A percentile compares a stretch with the other conserved stretches of the same genome.
These are phyloP conservation scores for Hylaea fasciaria DNA, from an alignment of 2,888 invertebrate genomes.

Conservation along the genomic window DNA sequence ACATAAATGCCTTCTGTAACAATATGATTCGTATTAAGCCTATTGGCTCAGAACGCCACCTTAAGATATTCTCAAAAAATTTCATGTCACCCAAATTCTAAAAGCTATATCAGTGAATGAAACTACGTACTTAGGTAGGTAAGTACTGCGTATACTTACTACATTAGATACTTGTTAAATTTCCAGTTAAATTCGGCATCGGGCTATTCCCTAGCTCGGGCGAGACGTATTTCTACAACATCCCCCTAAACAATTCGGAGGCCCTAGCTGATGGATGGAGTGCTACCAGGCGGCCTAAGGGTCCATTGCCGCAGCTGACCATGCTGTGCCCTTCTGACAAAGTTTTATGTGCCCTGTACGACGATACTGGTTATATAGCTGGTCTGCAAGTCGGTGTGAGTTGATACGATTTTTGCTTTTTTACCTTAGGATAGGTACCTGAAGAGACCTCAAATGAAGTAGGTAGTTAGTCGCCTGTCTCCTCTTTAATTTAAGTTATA, in stretches of 20 bases:
- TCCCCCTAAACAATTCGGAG: constrained; percentile 34
- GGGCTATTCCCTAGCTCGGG: constrained; percentile 10
- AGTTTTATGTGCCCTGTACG: constrained; percentile 58
- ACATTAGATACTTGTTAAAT: background rate
- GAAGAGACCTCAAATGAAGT: too few relatives aligned
- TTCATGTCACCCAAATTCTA: too few relatives aligned
- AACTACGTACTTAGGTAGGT: too few relatives aligned
- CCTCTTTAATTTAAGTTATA: too few relatives aligned
- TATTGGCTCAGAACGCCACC: too few relatives aligned
- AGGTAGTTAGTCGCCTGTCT: too few relatives aligned
- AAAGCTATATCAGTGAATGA: too few relatives aligned
- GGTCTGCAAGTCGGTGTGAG: constrained; percentile 68
- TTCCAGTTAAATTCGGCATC: constrained; percentile 34
- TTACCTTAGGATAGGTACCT: too few relatives aligned
- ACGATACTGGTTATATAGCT: constrained; percentile 52
- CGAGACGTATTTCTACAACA: constrained; percentile 48
- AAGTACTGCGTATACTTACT: too few relatives aligned
- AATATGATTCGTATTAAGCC: too few relatives aligned
- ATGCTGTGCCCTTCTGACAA: constrained; percentile 58
- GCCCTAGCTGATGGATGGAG: constrained; percentile 51
- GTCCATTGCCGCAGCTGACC: constrained; percentile 47
- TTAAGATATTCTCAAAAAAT: too few relatives aligned
- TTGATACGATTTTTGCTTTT: constrained; percentile 23
- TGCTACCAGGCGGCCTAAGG: constrained; percentile 40
- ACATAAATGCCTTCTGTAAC: too few relatives aligned